Percentiles rank a stretch among this genome's conserved stretches.
Evolutionary conservation across 2,113 vertebrate species (phyloP).

Genomic region (Lota lota): DNA sequence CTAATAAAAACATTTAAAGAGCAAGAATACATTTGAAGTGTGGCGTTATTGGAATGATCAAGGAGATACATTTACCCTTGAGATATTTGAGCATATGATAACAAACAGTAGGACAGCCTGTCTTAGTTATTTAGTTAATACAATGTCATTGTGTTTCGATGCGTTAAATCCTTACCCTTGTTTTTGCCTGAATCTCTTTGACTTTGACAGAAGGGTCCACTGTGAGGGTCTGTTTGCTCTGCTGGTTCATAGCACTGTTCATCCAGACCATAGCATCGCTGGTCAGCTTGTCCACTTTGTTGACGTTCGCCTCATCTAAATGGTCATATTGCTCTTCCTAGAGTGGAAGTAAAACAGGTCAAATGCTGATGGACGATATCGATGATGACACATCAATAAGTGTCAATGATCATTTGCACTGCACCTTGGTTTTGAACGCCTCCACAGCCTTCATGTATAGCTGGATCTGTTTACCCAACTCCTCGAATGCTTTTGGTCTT

Average conservation of each 20-base stretch:
- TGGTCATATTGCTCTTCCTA: conserved; percentile 94
- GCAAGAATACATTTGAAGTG: too few species aligned
- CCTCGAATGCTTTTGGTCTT: conserved; percentile 94
- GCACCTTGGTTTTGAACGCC: conserved; percentile 92
- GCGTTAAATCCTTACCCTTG: conserved; percentile 74
- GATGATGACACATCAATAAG: too few species aligned
- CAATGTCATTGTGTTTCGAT: neutral
- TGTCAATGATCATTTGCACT: neutral
- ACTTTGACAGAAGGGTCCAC: conserved; percentile 84
- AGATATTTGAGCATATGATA: neutral
- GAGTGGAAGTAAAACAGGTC: neutral
- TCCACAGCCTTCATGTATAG: conserved; percentile 94
- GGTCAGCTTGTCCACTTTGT: conserved; percentile 84
- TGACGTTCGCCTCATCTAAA: conserved; percentile 84
- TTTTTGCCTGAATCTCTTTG: conserved; percentile 88
- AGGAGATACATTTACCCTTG: neutral
- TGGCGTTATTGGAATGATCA: too few species aligned
- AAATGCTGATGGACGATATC: too few species aligned
- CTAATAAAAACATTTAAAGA: too few species aligned
- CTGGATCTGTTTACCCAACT: conserved; percentile 92
- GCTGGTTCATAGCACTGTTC: conserved; percentile 94
- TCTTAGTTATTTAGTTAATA: neutral
- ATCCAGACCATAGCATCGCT: conserved; percentile 94
- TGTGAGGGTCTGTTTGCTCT: conserved; percentile 86
- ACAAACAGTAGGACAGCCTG: neutral